These are phyloP conservation scores for Sardina pilchardus DNA, from an alignment of 2,113 vertebrate species.

Conservation along the genomic window DNA sequence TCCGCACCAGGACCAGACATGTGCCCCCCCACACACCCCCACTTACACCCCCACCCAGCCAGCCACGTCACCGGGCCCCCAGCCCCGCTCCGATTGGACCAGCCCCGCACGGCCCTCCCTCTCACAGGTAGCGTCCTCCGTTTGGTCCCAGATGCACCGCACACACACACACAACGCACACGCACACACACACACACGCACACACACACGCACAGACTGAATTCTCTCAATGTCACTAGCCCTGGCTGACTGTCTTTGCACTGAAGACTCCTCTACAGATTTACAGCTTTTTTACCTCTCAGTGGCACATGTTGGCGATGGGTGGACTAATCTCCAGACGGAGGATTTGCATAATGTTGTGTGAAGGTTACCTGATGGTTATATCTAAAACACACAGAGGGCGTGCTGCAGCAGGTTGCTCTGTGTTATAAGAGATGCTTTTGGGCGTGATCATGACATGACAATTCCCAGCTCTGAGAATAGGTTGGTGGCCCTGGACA, in stretches of 20 bases:
- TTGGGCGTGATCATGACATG: not conserved
- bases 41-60: too few species aligned
- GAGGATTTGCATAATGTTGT: not conserved
- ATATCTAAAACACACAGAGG: not conserved
- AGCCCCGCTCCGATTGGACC: constrained; percentile 13
- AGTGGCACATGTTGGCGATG: not conserved
- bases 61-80: constrained; percentile 38
- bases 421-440: not conserved
- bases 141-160: not conserved
- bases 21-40: not conserved
- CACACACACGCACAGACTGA: not conserved
- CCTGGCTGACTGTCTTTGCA: not conserved
- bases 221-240: not conserved
- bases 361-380: not conserved
- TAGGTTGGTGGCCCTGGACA: not conserved
- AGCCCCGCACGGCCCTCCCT: not conserved
- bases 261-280: not conserved
- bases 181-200: not conserved
- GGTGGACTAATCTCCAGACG: not conserved
- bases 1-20: constrained; percentile 22
- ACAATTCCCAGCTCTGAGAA: not conserved
- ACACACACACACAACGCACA: not conserved
- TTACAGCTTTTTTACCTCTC: too few species aligned
- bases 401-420: not conserved
- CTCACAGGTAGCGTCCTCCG: constrained; percentile 42